A percentile compares a stretch with the other conserved stretches of the same genome.
Evolutionary conservation across 2,797 vertebrate genomes (phyloP).

Genomic region (Galago senegalensis): DNA sequence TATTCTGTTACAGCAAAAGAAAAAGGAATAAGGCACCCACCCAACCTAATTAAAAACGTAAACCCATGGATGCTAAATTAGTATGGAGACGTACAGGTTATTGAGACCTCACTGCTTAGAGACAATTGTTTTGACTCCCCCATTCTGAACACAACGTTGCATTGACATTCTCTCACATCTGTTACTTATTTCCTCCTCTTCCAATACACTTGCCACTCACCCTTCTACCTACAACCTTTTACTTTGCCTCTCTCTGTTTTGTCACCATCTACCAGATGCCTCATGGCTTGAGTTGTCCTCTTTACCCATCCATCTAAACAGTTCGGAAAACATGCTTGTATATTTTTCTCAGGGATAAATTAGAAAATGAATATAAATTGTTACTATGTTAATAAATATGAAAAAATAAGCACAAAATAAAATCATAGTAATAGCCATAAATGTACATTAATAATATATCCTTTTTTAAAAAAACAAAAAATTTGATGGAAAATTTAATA

Average conservation of each 20-base stretch:
- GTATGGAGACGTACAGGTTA: background rate
- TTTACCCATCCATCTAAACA: background rate
- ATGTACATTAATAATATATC: background rate
- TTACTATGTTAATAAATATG: constrained; percentile 13
- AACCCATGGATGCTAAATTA: background rate
- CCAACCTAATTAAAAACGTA: background rate
- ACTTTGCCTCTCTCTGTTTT: background rate
- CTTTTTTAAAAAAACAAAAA: background rate
- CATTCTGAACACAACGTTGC: background rate
- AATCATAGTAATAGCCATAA: background rate
- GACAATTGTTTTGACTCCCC: background rate
- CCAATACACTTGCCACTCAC: background rate
- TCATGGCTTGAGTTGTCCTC: background rate
- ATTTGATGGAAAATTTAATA: background rate
- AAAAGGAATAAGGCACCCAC: background rate
- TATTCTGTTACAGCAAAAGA: background rate
- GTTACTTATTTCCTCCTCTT: background rate
- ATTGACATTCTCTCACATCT: background rate
- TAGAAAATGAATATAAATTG: constrained; percentile 5
- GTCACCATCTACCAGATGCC: background rate
- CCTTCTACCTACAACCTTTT: background rate
- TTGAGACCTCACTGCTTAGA: background rate
- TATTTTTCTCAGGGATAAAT: background rate
- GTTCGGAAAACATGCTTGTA: constrained; percentile 31
- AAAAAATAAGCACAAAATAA: constrained; percentile 47